Conservation (phyloP, 2,113 vertebrate genomes). For the Regulus satrapa region DNA sequence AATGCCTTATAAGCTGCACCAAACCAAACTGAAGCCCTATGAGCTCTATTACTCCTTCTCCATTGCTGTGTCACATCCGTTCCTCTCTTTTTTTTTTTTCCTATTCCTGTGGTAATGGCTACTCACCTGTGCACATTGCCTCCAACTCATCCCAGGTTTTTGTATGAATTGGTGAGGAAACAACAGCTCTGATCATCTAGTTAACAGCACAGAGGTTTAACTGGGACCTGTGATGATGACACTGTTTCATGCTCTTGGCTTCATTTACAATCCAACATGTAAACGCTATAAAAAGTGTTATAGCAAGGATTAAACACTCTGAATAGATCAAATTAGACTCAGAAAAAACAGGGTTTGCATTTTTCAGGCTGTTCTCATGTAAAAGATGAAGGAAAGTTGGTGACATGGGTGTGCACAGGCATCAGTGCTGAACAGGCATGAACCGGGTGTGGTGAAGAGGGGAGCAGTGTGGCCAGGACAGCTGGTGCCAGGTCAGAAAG, state of each 20-base stretch:
- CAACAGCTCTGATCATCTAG: neutral
- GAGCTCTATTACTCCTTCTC: neutral
- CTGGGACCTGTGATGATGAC: neutral
- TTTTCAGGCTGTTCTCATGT: neutral
- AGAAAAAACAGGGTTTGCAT: neutral
- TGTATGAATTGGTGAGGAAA: neutral
- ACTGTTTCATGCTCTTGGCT: neutral
- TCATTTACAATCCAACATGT: neutral
- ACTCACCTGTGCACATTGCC: neutral
- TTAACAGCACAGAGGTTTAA: neutral
- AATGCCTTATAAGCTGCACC: neutral
- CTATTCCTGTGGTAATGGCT: neutral
- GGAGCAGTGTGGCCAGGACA: rapidly evolving
- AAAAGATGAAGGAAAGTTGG: neutral
- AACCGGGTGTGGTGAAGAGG: neutral
- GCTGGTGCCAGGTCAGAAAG: neutral
- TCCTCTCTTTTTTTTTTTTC: neutral
- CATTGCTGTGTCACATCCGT: rapidly evolving
- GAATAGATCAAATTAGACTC: neutral
- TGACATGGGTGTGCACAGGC: neutral
- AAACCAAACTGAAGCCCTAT: neutral
- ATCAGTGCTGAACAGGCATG: neutral
- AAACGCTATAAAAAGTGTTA: neutral
- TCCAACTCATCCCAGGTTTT: neutral
- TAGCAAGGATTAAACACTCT: neutral